phyloP scores from a whole-genome alignment of 1,140 invertebrate genomes.

The Radopholus similis region DNA sequence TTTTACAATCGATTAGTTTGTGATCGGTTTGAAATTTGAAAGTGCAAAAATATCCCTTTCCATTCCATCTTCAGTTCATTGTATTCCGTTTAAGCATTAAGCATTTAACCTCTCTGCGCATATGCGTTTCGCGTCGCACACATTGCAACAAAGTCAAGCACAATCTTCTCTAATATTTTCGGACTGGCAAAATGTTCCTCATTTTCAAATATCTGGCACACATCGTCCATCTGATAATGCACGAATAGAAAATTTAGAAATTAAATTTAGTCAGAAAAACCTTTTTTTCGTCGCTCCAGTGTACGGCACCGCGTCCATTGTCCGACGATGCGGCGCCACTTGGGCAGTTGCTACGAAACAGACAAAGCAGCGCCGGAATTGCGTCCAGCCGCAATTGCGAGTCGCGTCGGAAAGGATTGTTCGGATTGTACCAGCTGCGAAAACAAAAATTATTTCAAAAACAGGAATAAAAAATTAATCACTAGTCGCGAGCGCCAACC shows the following conservation, averaged over 20 bases:
- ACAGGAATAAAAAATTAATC: background rate
- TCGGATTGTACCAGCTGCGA: conserved; percentile 14
- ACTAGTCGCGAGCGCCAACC: background rate
- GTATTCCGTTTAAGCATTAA: no score
- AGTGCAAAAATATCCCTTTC: no score
- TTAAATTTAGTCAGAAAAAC: no score
- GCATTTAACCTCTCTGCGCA: no score
- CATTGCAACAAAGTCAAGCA: conserved; percentile 11
- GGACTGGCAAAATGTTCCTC: conserved; percentile 15
- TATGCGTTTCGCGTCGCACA: no score
- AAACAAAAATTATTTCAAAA: background rate
- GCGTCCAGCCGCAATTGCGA: conserved; percentile 2
- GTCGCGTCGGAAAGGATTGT: conserved; percentile 19
- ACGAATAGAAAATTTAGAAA: no score
- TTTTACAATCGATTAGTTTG: no score
- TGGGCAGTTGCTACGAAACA: conserved; percentile 6
- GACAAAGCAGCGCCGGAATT: conserved; percentile 7
- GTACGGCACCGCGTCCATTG: no score
- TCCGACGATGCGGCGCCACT: no score
- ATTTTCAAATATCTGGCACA: conserved; percentile 13
- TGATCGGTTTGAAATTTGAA: no score
- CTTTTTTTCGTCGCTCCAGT: no score
- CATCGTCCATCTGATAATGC: conserved; percentile 8
- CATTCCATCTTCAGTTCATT: no score
- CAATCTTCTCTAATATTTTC: background rate